A percentile compares a stretch with the other conserved stretches of the same genome.
phyloP scores from a whole-genome alignment of 2,113 vertebrate genomes.

The Sinocyclocheilus maitianheensis region DNA sequence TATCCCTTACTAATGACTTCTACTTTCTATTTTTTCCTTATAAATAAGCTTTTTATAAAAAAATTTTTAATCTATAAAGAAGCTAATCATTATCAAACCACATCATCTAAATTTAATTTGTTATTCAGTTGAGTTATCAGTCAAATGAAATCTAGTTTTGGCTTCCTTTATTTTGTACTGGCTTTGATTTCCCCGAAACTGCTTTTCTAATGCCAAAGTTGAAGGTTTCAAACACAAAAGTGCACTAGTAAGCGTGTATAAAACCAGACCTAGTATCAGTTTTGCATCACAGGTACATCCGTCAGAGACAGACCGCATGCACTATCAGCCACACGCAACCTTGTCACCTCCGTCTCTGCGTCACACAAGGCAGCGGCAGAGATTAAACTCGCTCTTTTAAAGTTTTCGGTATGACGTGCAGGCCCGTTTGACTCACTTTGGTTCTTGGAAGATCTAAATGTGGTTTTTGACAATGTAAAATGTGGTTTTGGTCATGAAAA shows the following conservation, averaged over 20 bases:
- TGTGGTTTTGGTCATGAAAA: constrained; percentile 28
- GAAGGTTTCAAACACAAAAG: not conserved
- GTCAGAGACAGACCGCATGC: constrained; percentile 13
- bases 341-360: not conserved
- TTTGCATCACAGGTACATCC: constrained; percentile 27
- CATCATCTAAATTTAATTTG: not conserved
- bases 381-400: not conserved
- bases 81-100: not conserved
- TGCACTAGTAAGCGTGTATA: not conserved
- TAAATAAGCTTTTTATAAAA: not conserved
- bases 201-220: not conserved
- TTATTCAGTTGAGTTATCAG: too few species aligned
- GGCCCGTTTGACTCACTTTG: not conserved
- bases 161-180: not conserved
- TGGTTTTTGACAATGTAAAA: constrained; percentile 5
- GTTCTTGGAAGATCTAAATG: constrained; percentile 27
- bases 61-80: not conserved
- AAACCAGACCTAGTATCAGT: constrained; percentile 6
- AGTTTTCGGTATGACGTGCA: not conserved
- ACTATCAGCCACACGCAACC: constrained; percentile 23
- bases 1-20: not conserved
- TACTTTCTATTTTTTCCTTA: not conserved
- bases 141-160: not conserved
- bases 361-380: not conserved
- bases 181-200: not conserved